Base-by-base conservation (phyloP, 2,797 vertebrate species). In the Chelon auratus region DNA sequence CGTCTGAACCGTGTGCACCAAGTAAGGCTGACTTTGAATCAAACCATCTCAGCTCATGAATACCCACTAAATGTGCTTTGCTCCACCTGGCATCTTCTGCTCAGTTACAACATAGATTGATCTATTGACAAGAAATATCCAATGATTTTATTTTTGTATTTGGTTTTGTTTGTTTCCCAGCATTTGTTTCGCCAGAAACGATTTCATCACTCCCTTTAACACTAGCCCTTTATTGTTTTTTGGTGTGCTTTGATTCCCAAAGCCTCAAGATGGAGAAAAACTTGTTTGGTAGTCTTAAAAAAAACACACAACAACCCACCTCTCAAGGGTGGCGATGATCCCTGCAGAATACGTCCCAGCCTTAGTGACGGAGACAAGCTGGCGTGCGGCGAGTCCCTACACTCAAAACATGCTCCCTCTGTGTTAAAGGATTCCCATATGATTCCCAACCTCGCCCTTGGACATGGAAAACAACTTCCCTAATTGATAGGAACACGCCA, bases 401-500 rank as follows among this genome's bases (percentile, higher is more conserved):
- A 14, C 77, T 81, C 50, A 53, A 73, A 83, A 77, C 61, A 77
- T 57, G 57, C 58, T 85, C 73, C 53, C 81, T 64, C 39, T 64
- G 80, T 81, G 84, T 68, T 74, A 37, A 3, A 36, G 42, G 77
- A 68, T 84, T 87, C 82, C 85, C 82, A 80, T 54, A 78, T 59
- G 77, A 87, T 79, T 89, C 84, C 80, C 47, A 55, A 37, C 45
- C 53, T 72, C 71, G 76, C 75, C 84, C 59, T 75, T 36, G 43
- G 82, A 76, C 61, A 65, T 72, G 87, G 83, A 88, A 89, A 90
- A 87, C 78, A 90, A 84, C 79, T 66, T 82, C 59, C 30, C 53
- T 87, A 89, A 86, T 81, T 87, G 82, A 84, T 70, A 75, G 77
- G 72, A 78, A 68, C 43, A 37, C 45, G 48, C 65, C 67, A 58